Conservation (phyloP, 1,140 invertebrate genomes). For the Sogatella furcifera region DNA sequence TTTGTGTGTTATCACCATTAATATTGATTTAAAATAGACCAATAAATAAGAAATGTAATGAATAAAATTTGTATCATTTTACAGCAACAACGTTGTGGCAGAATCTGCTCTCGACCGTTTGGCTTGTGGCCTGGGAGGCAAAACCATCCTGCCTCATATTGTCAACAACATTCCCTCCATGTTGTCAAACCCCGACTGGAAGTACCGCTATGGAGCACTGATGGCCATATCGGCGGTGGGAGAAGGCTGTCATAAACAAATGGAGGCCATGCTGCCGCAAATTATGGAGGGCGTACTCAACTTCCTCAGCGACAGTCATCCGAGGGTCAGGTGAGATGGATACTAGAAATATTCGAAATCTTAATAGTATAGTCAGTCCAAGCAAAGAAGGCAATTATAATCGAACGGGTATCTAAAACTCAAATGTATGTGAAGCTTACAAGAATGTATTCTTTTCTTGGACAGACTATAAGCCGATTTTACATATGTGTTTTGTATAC, state of each 20-base stretch:
- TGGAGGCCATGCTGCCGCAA: slow-evolving; percentile 84
- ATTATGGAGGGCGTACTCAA: slow-evolving; percentile 84
- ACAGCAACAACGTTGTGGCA: slow-evolving; percentile 84
- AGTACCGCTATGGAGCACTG: slow-evolving; percentile 78
- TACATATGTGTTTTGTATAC: no score
- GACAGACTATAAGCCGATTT: no score
- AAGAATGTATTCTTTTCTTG: no score
- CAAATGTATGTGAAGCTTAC: no score
- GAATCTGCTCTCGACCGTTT: slow-evolving; percentile 94
- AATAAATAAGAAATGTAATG: no score
- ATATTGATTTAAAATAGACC: no score
- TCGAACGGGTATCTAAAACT: no score
- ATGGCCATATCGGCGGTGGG: slow-evolving; percentile 98
- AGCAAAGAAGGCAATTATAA: no score
- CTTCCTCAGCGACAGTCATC: slow-evolving; percentile 65
- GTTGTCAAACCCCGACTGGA: slow-evolving; percentile 76
- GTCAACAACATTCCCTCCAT: slow-evolving; percentile 75
- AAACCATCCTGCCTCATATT: slow-evolving; percentile 84
- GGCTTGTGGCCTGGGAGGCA: slow-evolving; percentile 91
- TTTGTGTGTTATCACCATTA: no score
- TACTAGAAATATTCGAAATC: no score
- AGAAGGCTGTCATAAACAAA: slow-evolving; percentile 96
- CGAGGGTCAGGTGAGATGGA: no score
- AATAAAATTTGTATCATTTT: slow-evolving; percentile 13
- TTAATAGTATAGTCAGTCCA: no score